Percentiles rank a stretch among this genome's conserved stretches.
Evolutionary conservation across 1,140 invertebrate genomes (phyloP).

Genomic region (Trachymyrmex cornetzi): DNA sequence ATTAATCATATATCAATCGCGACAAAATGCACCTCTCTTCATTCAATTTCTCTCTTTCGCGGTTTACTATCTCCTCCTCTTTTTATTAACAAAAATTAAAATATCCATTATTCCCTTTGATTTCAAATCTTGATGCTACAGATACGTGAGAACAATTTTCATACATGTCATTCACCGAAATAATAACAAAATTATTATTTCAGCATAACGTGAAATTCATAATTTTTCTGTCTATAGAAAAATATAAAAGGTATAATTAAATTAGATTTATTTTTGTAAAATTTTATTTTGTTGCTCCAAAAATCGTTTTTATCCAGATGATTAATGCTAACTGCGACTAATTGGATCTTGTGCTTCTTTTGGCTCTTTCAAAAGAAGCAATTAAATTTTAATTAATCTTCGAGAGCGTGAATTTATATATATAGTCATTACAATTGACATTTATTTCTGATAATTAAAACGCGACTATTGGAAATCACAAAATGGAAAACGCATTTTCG

Average conservation of each 20-base stretch:
- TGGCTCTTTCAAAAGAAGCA: background rate
- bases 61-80: background rate
- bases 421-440: background rate
- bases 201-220: background rate
- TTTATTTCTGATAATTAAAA: conserved; percentile 20
- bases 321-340: background rate
- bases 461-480: background rate
- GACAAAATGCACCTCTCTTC: conserved; percentile 23
- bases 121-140: conserved; percentile 32
- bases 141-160: background rate
- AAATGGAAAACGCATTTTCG: background rate
- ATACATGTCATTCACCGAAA: background rate
- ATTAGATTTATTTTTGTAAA: background rate
- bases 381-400: background rate
- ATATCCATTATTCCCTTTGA: conserved; percentile 14
- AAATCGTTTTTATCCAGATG: background rate
- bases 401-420: background rate
- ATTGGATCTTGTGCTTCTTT: background rate
- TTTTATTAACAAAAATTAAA: conserved; percentile 27
- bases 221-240: background rate
- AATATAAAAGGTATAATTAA: background rate
- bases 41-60: conserved; percentile 11
- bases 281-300: background rate
- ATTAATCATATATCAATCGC: conserved; percentile 51
- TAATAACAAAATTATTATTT: background rate